Evolutionary conservation across 2,113 vertebrate species (phyloP).

Genomic region (rabbit (Oryctolagus cuniculus)): DNA sequence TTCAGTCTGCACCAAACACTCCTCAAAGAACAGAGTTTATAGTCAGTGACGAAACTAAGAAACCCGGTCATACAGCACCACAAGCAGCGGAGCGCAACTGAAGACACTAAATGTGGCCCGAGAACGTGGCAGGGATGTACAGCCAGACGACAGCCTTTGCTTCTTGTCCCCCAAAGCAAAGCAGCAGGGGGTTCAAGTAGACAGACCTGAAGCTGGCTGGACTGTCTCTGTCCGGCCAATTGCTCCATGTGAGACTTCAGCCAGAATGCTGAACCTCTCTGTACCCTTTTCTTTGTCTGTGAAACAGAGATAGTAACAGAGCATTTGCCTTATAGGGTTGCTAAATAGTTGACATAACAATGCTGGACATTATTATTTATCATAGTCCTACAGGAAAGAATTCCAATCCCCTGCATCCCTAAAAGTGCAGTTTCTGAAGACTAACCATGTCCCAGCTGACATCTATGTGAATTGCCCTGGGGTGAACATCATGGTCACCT

Average conservation of each 20-base stretch:
- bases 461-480: not conserved
- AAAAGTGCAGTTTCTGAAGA: not conserved
- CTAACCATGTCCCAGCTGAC: not conserved
- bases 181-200: not conserved
- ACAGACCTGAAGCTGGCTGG: not conserved
- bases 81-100: slow-evolving; percentile 50
- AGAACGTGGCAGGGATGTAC: slow-evolving; percentile 66
- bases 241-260: not conserved
- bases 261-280: not conserved
- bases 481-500: not conserved
- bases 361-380: not conserved
- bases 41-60: slow-evolving; percentile 27
- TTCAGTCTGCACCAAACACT: slow-evolving; percentile 70
- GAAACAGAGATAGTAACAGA: not conserved
- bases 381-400: not conserved
- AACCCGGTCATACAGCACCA: slow-evolving; percentile 39
- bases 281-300: not conserved
- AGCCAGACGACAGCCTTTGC: not conserved
- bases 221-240: not conserved
- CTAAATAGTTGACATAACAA: not conserved
- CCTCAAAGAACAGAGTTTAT: slow-evolving; percentile 59
- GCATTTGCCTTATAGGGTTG: not conserved
- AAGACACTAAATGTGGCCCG: slow-evolving; percentile 72
- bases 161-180: slow-evolving; percentile 43
- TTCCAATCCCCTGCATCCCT: not conserved